Base-by-base conservation (phyloP, 2,113 vertebrate species). In the Rhea americana region DNA sequence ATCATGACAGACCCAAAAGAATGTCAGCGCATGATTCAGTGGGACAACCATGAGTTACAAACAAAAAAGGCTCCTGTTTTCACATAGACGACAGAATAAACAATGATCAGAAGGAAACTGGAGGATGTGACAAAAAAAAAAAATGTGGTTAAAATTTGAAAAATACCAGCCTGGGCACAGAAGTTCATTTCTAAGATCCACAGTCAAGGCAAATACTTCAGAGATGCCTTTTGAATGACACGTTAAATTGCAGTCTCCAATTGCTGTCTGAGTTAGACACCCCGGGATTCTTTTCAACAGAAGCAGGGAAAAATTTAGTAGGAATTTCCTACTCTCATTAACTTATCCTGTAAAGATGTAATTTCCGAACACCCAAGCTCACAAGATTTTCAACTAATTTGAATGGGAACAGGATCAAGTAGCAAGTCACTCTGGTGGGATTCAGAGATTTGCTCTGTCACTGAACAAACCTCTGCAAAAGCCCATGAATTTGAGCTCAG, bases 201-300 rank as follows among this genome's bases (percentile, higher is more conserved):
- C 86, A 94, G 93, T 91, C 83, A 82, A 94, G 94, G 94, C 95
- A 95, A 95, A 96, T 95, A 95, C 67, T 94, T 95, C 74, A 1
- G 71, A 95, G 94, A 94, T 95, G 95, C 94, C 94, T 94, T 96
- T 85, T 91, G 95, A 90, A 95, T 96, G 94, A 96, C 93, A 95
- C 14, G 50, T 62, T 90, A 70, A 91, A 92, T 16, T 84, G 91
- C 32, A 93, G 96, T 95, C 95, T 96, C 80, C 91, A 94, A 90
- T 95, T 95, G 90, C 91, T 78, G 91, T 95, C 91, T 96, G 96
- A 93, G 74, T 95, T 93, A 93, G 93, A 88, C 89, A 91, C 87
- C 83, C 93, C 25, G 9, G 92, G 94, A 90, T 94, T 95, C 92
- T 92, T 96, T 93, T 93, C 91, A 91, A 94, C 94, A 94, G 89